A percentile compares a stretch with the other conserved stretches of the same genome.
Conservation (phyloP, 1,140 invertebrate species). For the Ips typographus region DNA sequence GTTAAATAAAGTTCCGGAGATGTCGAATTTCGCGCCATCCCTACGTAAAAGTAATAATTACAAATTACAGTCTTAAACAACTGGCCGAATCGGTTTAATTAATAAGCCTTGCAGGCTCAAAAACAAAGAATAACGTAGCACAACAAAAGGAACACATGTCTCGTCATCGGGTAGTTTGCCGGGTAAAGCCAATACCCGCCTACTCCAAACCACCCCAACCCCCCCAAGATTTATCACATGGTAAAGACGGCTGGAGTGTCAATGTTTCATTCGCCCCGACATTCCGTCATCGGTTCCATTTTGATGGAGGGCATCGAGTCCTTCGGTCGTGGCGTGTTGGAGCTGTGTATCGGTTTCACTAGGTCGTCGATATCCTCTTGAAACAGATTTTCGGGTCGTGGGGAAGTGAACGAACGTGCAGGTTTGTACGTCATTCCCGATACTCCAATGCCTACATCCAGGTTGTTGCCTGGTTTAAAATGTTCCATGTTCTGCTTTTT, state of each 20-base stretch:
- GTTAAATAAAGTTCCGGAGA: too few relatives aligned
- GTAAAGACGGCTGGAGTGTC: slow-evolving; percentile 35
- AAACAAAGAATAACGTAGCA: too few relatives aligned
- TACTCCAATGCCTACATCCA: slow-evolving; percentile 57
- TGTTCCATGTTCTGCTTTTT: neutral
- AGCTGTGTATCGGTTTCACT: slow-evolving; percentile 56
- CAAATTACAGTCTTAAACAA: slow-evolving; percentile 52
- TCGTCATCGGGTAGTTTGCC: neutral
- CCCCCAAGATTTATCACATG: slow-evolving; percentile 49
- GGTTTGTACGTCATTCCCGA: slow-evolving; percentile 70
- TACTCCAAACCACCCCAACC: neutral
- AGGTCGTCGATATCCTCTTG: slow-evolving; percentile 64
- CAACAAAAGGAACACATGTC: slow-evolving; percentile 23
- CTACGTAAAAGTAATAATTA: slow-evolving; percentile 51
- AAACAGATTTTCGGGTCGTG: slow-evolving; percentile 62
- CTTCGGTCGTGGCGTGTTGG: slow-evolving; percentile 39
- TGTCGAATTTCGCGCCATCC: slow-evolving; percentile 46
- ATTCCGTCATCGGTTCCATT: slow-evolving; percentile 58
- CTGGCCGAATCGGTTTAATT: slow-evolving; percentile 47
- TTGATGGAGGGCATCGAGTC: slow-evolving; percentile 53
- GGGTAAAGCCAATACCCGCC: neutral
- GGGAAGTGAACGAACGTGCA: slow-evolving; percentile 59
- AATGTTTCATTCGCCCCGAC: slow-evolving; percentile 52
- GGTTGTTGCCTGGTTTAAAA: slow-evolving; percentile 42
- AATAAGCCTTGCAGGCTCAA: too few relatives aligned